Conservation (phyloP, 2,888 invertebrate genomes). For the Lymantria dispar region DNA sequence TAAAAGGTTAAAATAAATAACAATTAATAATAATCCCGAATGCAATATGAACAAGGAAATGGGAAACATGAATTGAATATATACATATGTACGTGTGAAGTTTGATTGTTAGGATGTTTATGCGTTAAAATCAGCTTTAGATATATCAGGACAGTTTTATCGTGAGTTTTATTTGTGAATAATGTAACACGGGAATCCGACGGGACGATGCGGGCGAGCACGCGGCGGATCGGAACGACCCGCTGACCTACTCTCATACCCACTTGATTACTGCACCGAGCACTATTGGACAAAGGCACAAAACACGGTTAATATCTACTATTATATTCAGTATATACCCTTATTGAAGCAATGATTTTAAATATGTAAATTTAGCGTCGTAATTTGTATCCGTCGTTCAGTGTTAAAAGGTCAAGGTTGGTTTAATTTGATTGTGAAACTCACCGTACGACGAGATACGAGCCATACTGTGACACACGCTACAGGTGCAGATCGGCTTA, state of each 20-base stretch:
- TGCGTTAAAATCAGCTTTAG: constrained; percentile 51
- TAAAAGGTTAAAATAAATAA: not conserved
- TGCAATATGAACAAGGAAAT: constrained; percentile 26
- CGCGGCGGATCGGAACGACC: constrained; percentile 54
- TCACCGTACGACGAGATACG: constrained; percentile 57
- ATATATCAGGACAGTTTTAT: constrained; percentile 58
- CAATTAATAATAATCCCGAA: constrained; percentile 16
- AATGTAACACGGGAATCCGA: constrained; percentile 53
- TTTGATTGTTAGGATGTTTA: constrained; percentile 12
- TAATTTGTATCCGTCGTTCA: constrained; percentile 32
- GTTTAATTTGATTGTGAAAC: constrained; percentile 36
- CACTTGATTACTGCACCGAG: constrained; percentile 66
- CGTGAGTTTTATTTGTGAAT: constrained; percentile 53
- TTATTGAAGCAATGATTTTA: constrained; percentile 30
- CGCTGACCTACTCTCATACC: constrained; percentile 66
- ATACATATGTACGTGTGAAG: constrained; percentile 18
- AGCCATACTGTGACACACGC: constrained; percentile 52
- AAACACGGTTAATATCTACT: constrained; percentile 66
- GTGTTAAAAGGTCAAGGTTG: constrained; percentile 39
- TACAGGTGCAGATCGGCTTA: constrained; percentile 64
- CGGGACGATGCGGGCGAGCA: constrained; percentile 43
- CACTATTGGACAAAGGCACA: constrained; percentile 69
- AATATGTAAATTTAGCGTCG: constrained; percentile 39
- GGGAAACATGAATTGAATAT: constrained; percentile 26
- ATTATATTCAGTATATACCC: constrained; percentile 53